Conservation (phyloP, 2,888 invertebrate species). For the Lucinisca nassula region DNA sequence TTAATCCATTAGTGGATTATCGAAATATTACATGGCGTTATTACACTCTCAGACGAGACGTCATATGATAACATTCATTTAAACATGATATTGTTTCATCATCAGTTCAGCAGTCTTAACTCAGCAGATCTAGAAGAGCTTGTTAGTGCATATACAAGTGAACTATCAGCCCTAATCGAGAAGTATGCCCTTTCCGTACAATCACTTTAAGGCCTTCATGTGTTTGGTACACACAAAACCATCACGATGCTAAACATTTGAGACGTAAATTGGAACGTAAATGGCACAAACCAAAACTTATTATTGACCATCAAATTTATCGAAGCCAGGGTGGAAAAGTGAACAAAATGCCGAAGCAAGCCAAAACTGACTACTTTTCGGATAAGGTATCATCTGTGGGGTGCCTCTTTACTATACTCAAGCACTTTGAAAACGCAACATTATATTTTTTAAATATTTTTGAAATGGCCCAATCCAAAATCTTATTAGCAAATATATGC, state of each 20-base stretch:
- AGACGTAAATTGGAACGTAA: not conserved
- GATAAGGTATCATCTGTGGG: not conserved
- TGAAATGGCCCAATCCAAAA: no score
- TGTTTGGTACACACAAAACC: not conserved
- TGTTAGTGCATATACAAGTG: conserved; percentile 10
- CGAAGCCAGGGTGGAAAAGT: not conserved
- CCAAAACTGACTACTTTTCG: not conserved
- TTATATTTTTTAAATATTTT: no score
- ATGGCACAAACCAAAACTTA: not conserved
- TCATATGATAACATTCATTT: no score
- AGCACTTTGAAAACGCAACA: no score
- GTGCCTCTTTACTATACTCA: no score
- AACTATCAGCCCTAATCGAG: conserved; percentile 4
- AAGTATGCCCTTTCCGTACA: conserved; percentile 17
- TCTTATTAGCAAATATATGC: no score
- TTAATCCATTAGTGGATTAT: no score
- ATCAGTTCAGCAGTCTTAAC: not conserved
- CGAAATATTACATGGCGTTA: no score
- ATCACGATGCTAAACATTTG: not conserved
- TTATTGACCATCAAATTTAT: not conserved
- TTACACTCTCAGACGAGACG: no score
- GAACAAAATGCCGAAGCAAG: not conserved
- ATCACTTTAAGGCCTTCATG: not conserved
- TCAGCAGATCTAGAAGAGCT: conserved; percentile 2
- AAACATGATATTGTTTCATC: conserved; percentile 6